phyloP scores from a whole-genome alignment of 2,113 vertebrate species.

The Columba livia region DNA sequence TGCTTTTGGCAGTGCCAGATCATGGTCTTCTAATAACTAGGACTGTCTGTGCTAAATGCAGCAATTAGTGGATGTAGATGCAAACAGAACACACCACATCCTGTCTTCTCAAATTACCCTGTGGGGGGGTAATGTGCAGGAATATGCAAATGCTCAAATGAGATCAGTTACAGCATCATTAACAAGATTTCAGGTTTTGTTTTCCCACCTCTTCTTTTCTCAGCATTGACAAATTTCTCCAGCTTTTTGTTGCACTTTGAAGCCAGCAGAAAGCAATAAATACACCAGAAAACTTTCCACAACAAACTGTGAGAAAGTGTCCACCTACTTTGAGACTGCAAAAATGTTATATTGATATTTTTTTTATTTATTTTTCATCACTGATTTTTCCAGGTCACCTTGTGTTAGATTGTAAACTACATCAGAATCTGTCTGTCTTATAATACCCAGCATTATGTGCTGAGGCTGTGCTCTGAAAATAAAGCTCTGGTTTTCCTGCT shows the following conservation, averaged over 20 bases:
- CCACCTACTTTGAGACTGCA: neutral
- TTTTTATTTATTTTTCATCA: neutral
- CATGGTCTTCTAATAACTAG: neutral
- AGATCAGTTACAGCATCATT: neutral
- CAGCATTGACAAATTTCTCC: neutral
- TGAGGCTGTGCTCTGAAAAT: constrained; percentile 1
- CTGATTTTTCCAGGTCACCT: neutral
- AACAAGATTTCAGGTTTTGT: neutral
- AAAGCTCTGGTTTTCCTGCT: neutral
- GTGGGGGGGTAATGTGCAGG: neutral
- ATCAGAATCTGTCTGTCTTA: neutral
- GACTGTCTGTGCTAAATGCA: neutral
- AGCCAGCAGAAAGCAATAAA: neutral
- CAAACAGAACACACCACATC: neutral
- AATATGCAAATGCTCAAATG: neutral
- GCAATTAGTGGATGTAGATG: neutral
- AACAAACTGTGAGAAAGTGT: neutral
- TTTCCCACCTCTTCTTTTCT: neutral
- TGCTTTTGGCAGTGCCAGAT: neutral
- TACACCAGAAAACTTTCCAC: neutral
- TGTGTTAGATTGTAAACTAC: neutral
- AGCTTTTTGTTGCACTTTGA: neutral
- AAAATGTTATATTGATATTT: neutral
- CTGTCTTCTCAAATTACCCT: neutral
- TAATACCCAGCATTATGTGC: neutral